Evolutionary conservation across 1,140 invertebrate genomes (phyloP).

Genomic region (Lerema accius): DNA sequence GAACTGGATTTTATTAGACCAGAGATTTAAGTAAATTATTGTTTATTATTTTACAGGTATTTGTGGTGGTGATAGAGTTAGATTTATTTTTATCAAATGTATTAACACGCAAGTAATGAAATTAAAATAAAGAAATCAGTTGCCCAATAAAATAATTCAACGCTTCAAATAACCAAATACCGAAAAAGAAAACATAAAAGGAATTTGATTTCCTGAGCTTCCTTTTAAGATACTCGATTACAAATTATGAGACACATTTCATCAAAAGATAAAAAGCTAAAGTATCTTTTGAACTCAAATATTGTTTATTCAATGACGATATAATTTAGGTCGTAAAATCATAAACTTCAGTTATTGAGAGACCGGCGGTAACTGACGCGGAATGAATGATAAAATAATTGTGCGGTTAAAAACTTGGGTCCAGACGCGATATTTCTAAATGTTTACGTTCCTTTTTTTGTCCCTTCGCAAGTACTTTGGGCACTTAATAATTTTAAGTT

Average conservation of each 20-base stretch:
- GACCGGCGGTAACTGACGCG: constrained; percentile 21
- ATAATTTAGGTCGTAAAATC: constrained; percentile 16
- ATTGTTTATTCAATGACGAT: constrained; percentile 23
- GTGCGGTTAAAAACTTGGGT: constrained; percentile 19
- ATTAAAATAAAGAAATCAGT: not conserved
- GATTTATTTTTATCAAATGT: no score
- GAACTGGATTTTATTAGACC: no score
- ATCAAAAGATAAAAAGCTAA: constrained; percentile 20
- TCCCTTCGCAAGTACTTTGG: not conserved
- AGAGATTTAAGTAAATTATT: no score
- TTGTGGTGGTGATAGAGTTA: no score
- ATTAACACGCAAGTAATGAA: no score
- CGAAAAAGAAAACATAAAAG: not conserved
- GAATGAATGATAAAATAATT: constrained; percentile 30
- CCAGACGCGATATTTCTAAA: constrained; percentile 14
- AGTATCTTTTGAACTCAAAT: constrained; percentile 12
- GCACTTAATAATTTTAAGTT: constrained; percentile 10
- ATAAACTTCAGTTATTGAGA: constrained; percentile 27
- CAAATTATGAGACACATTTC: constrained; percentile 10
- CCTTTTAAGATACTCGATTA: not conserved
- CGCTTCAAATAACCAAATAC: not conserved
- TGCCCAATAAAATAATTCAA: no score
- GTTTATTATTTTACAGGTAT: no score
- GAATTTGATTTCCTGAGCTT: constrained; percentile 12
- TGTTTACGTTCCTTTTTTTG: constrained; percentile 14